Base-by-base conservation (phyloP, 2,113 vertebrate species). In the Tenrec ecaudatus region DNA sequence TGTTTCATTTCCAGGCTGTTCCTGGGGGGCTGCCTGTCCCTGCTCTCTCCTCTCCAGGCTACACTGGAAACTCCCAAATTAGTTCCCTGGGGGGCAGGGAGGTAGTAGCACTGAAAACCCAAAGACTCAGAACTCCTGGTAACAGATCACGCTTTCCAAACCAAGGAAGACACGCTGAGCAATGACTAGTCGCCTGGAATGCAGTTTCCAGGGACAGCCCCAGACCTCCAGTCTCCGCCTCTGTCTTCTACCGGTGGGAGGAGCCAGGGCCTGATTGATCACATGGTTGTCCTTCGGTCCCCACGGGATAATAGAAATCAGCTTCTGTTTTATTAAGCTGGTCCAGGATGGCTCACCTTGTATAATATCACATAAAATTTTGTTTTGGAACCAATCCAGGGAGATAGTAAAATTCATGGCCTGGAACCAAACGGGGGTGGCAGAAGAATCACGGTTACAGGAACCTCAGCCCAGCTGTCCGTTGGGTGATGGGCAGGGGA, bases 291-390 rank as follows among this genome's bases (percentile, higher is more conserved):
- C 53, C 64, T 96, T 96, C 96, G 95, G 88, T 95, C 97, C 97
- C 97, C 0, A 0, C 0, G 89, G 98, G 98, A 97, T 95, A 95
- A 69, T 97, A 97, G 97, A 97, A 76, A 88, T 88, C 85, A 29
- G 97, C 95, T 94, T 95, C 97, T 95, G 96, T 98, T 98, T 97
- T 96, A 97, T 98, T 98, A 96, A 73, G 85, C 94, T 95, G 96
- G 96, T 96, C 91, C 96, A 90, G 97, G 97, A 98, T 97, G 94
- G 97, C 98, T 98, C 98, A 98, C 98, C 98, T 98, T 94, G 96
- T 96, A 96, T 97, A 97, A 98, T 69, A 96, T 68, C 98, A 92
- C 97, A 96, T 97, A 97, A 97, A 98, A 97, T 98, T 97, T 98
- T 97, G 97, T 97, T 98, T 97, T 98, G 97, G 98, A 97, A 90